A percentile compares a stretch with the other conserved stretches of the same genome.
Evolutionary conservation across 1,140 invertebrate genomes (phyloP).

Genomic region (Caenorhabditis brenneri): DNA sequence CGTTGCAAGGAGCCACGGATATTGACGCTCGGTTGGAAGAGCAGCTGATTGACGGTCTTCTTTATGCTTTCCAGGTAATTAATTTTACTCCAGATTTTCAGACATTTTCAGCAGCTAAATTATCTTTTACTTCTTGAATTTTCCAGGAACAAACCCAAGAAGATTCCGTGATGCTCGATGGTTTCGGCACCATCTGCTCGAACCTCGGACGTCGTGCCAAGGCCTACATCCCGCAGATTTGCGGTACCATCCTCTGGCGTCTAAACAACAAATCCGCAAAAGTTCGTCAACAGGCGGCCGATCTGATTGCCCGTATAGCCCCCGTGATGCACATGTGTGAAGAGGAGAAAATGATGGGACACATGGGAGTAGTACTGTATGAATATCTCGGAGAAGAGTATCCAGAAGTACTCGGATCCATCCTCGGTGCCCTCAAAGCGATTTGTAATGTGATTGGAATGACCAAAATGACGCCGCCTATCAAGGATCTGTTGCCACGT

Average conservation of each 20-base stretch:
- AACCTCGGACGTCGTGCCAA: conserved; percentile 95
- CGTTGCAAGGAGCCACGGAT: conserved; percentile 93
- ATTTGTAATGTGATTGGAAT: conserved; percentile 99
- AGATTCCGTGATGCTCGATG: conserved; percentile 99
- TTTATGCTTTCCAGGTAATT: conserved; percentile 76
- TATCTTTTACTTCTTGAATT: too few relatives aligned
- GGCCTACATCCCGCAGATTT: conserved; percentile 97
- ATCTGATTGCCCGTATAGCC: conserved; percentile 95
- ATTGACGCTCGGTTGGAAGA: conserved; percentile 97
- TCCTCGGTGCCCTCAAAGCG: conserved; percentile 94
- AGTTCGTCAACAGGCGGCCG: conserved; percentile 97
- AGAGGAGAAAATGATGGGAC: conserved; percentile 99
- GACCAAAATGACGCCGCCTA: conserved; percentile 99
- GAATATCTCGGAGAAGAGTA: conserved; percentile 99
- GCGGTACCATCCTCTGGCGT: conserved; percentile 98
- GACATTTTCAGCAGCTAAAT: too few relatives aligned
- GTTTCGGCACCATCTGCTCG: conserved; percentile 98
- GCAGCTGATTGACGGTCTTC: conserved; percentile 87
- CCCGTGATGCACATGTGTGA: conserved; percentile 99
- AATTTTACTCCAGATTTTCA: too few relatives aligned
- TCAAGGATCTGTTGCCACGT: conserved; percentile 91
- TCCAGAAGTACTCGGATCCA: conserved; percentile 96
- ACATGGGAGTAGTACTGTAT: conserved; percentile 98
- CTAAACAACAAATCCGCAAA: conserved; percentile 99
- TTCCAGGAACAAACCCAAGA: conserved; percentile 79